Evolutionary conservation across 2,797 vertebrate genomes (phyloP), one percentile per base, ranked within the genome.

Genomic region (Miichthys miiuy): DNA sequence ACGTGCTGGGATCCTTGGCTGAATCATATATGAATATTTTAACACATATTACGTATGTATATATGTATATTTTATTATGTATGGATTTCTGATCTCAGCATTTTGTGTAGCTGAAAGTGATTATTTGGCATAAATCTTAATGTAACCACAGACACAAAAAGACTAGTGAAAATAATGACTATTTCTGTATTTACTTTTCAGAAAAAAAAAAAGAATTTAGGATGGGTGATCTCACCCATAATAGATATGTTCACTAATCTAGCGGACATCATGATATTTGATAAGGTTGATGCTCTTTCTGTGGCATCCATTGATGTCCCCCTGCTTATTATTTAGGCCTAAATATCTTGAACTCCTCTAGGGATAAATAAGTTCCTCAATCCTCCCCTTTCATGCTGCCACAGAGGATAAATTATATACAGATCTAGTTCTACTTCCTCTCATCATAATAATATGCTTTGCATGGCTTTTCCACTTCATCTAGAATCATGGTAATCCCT

Each of bases 401-500:
- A 89, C 85, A 80, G 86, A 88, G 85, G 83, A 89, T 91, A 77
- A 77, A 90, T 90, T 89, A 89, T 86, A 90, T 77, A 89, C 87
- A 86, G 81, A 88, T 91, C 76, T 81, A 90, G 81, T 87, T 89
- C 82, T 82, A 71, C 91, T 85, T 89, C 83, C 86, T 87, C 87
- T 84, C 92, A 85, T 93, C 89, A 89, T 86, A 91, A 91, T 93
- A 93, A 94, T 88, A 88, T 90, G 88, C 92, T 92, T 90, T 93
- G 89, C 89, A 87, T 91, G 89, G 82, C 91, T 92, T 91, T 90
- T 87, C 87, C 89, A 82, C 93, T 93, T 90, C 91, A 91, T 93
- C 89, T 92, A 91, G 87, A 92, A 88, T 92, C 89, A 91, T 81
- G 83, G 82, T 93, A 94, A 94, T 93, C 93, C 93, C 89, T 86